Evolutionary conservation across 2,113 vertebrate species (phyloP).

Genomic region (Merops nubicus): DNA sequence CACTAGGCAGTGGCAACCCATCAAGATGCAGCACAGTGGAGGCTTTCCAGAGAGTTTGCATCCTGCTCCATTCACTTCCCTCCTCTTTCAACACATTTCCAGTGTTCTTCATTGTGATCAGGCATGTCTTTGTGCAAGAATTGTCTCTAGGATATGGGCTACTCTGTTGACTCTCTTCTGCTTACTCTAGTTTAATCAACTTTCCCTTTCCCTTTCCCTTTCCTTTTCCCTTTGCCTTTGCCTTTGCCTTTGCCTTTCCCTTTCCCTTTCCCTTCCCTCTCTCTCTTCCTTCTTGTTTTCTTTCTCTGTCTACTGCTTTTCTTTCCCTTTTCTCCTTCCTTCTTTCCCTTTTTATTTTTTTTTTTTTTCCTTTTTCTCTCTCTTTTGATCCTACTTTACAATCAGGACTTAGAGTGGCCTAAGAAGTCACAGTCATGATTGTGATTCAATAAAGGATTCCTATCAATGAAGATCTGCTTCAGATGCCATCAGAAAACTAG

Average conservation of each 20-base stretch:
- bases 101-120: background rate
- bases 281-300: background rate
- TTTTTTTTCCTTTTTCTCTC: fast-evolving
- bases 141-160: background rate
- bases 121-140: background rate
- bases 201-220: background rate
- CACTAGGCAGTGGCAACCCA: background rate
- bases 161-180: background rate
- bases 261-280: too few relatives aligned
- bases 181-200: background rate
- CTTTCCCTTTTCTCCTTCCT: too few relatives aligned
- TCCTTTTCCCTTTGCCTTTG: background rate
- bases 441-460: background rate
- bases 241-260: background rate
- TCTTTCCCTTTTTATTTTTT: too few relatives aligned
- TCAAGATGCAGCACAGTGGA: background rate
- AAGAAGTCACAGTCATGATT: background rate
- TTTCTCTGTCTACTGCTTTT: too few relatives aligned
- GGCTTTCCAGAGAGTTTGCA: background rate
- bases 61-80: background rate
- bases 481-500: background rate
- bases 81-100: background rate
- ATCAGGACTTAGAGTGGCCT: background rate
- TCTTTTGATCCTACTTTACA: background rate
- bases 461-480: background rate